Evolutionary conservation across 2,113 vertebrate genomes (phyloP).

Genomic region (Rafetus swinhoei): DNA sequence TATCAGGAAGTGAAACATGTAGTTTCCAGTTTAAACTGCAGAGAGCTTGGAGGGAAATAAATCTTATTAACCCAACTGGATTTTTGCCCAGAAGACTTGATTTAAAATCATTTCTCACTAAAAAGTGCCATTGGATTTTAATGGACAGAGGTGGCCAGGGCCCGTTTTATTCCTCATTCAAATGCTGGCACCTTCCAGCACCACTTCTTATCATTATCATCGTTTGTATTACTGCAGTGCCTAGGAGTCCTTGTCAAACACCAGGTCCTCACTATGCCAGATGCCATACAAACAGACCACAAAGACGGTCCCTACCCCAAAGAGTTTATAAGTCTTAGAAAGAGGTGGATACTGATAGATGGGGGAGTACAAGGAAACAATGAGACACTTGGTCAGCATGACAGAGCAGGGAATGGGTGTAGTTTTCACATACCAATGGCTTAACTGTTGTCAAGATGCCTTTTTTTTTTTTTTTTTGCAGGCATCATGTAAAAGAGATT

Average conservation of each 20-base stretch:
- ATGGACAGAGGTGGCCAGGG: conserved; percentile 24
- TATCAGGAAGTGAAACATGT: background rate
- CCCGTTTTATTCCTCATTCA: conserved; percentile 48
- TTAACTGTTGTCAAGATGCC: background rate
- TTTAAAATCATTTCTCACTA: background rate
- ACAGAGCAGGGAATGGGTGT: too few species aligned
- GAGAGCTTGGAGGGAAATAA: too few species aligned
- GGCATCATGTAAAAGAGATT: background rate
- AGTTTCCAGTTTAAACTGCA: background rate
- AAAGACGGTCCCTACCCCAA: background rate
- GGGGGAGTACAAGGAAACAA: background rate
- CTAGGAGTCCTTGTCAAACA: background rate
- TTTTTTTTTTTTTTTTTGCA: background rate
- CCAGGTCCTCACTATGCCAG: fast-evolving
- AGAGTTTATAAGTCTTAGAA: fast-evolving
- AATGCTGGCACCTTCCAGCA: conserved; percentile 47
- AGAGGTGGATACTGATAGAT: background rate
- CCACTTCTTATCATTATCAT: background rate
- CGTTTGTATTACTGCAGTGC: background rate
- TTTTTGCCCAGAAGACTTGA: background rate
- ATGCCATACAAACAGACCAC: fast-evolving
- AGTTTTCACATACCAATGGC: background rate
- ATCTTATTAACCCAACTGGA: background rate
- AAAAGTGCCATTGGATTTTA: background rate
- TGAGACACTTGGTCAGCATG: background rate